Evolutionary conservation across 2,797 vertebrate species (phyloP).

Genomic region (Argya squamiceps): DNA sequence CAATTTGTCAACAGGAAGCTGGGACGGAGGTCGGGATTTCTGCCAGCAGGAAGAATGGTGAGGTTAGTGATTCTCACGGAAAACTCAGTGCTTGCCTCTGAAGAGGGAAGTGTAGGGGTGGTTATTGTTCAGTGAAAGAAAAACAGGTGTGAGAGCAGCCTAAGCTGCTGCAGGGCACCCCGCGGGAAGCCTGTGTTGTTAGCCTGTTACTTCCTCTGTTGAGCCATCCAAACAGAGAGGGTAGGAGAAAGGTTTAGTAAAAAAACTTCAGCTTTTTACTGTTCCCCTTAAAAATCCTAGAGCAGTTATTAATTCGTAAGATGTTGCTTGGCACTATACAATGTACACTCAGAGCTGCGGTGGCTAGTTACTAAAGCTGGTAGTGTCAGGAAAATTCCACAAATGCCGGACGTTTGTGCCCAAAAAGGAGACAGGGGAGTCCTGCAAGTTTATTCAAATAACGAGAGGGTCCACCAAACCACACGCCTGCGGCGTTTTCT

Average conservation of each 20-base stretch:
- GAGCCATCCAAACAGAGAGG: neutral
- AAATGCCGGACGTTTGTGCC: neutral
- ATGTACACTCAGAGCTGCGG: neutral
- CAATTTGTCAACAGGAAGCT: neutral
- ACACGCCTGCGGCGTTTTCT: accelerated
- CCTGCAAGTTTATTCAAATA: neutral
- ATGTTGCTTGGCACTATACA: neutral
- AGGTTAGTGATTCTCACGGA: neutral
- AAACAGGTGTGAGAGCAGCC: neutral
- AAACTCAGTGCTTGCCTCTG: neutral
- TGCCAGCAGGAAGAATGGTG: neutral
- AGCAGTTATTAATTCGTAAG: neutral
- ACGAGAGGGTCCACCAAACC: accelerated
- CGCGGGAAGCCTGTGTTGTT: neutral
- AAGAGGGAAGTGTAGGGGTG: neutral
- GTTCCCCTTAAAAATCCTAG: neutral
- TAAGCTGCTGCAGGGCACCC: neutral
- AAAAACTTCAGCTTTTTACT: neutral
- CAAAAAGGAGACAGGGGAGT: neutral
- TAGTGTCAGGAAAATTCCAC: neutral
- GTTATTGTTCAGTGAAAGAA: neutral
- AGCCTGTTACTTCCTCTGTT: neutral
- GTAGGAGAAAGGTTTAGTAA: neutral
- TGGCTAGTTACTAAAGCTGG: neutral
- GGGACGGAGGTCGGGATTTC: neutral